Conservation (phyloP, 2,888 invertebrate genomes). For the Calameuta filiformis region DNA sequence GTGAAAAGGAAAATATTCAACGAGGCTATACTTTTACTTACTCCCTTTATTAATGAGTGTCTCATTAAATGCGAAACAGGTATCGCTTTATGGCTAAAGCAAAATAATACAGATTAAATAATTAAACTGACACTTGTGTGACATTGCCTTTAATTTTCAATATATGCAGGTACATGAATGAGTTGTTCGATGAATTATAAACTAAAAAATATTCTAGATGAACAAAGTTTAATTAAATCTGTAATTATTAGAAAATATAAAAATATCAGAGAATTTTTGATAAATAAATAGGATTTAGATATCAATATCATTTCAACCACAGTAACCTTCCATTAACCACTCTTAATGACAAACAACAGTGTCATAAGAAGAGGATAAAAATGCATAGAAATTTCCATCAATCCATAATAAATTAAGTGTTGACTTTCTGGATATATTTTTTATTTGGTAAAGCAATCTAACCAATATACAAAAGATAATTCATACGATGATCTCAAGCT, state of each 20-base stretch:
- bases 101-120: not conserved
- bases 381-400: not conserved
- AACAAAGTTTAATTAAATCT: not conserved
- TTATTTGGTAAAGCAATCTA: not conserved
- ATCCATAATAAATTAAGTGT: not conserved
- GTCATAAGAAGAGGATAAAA: not conserved
- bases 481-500: constrained; percentile 3
- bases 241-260: not conserved
- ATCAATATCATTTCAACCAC: not conserved
- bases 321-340: not conserved
- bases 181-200: not conserved
- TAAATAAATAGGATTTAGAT: not conserved
- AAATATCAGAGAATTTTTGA: not conserved
- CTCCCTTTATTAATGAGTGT: not conserved
- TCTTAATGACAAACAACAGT: not conserved
- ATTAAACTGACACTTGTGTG: not conserved
- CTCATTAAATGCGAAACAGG: not conserved
- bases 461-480: not conserved
- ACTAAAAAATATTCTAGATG: not conserved
- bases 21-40: not conserved
- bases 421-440: not conserved
- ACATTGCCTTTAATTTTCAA: not conserved
- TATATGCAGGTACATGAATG: not conserved
- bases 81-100: not conserved
- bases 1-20: not conserved